Evolutionary conservation across 2,797 vertebrate genomes (phyloP).

Genomic region (Pteropus rufus): DNA sequence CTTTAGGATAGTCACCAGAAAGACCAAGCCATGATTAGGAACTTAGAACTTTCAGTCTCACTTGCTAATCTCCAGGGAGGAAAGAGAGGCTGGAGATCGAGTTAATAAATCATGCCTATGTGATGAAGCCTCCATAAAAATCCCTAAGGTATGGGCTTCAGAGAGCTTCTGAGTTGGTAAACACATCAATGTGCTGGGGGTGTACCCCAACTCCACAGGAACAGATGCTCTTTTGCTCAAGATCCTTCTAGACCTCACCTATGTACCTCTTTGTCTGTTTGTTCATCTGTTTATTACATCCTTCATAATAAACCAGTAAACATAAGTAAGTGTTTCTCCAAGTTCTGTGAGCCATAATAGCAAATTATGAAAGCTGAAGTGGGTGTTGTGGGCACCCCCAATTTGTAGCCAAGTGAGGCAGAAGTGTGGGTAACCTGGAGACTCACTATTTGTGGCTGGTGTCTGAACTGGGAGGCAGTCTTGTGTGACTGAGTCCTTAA

Average conservation of each 20-base stretch:
- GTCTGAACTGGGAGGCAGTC: background rate
- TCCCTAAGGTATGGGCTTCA: background rate
- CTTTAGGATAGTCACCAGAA: background rate
- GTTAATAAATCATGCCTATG: background rate
- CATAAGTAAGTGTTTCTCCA: background rate
- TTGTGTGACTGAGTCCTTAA: background rate
- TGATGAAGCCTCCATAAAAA: background rate
- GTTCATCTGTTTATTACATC: background rate
- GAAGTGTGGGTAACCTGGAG: background rate
- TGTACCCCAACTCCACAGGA: background rate
- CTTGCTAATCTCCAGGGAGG: background rate
- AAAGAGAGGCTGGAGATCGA: background rate
- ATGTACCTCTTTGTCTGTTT: background rate
- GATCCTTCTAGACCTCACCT: background rate
- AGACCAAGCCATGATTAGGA: background rate
- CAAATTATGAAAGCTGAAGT: background rate
- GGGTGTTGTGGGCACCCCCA: background rate
- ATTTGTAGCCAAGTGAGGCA: background rate
- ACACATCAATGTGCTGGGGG: background rate
- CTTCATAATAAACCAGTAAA: background rate
- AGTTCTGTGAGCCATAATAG: background rate
- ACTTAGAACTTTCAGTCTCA: background rate
- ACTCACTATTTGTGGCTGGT: background rate
- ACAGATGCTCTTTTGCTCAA: background rate
- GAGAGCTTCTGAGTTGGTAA: background rate